phyloP scores from a whole-genome alignment of 2,888 invertebrate genomes.

The Nephrotoma flavescens region DNA sequence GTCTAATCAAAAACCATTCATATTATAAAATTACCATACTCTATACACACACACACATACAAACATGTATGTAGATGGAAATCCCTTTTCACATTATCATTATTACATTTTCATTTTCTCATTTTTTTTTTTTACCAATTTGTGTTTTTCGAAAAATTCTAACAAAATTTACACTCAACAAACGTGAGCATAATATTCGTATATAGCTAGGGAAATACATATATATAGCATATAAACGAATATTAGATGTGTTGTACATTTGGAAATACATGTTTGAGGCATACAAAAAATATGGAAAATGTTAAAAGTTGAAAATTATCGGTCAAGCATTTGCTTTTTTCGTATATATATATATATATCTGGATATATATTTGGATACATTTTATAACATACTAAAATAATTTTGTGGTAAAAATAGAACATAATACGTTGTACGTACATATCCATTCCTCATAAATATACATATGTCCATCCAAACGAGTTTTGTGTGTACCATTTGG shows the following conservation, averaged over 20 bases:
- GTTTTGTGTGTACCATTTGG: background rate
- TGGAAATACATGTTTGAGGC: background rate
- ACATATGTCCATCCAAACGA: too few species aligned
- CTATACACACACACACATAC: background rate
- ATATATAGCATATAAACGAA: background rate
- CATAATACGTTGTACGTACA: background rate
- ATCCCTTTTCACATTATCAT: background rate
- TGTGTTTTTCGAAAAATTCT: background rate
- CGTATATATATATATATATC: background rate
- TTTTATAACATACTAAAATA: background rate
- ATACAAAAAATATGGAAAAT: background rate
- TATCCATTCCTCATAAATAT: background rate
- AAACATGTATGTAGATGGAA: background rate
- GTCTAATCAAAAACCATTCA: background rate
- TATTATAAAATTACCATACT: background rate
- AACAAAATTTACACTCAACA: background rate
- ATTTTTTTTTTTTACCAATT: background rate
- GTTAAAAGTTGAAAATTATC: background rate
- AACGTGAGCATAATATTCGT: background rate
- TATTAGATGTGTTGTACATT: background rate
- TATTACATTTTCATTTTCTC: background rate
- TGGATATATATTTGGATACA: background rate
- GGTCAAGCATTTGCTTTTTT: background rate
- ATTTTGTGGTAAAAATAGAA: background rate
- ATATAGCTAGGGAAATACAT: background rate